A percentile compares a stretch with the other conserved stretches of the same genome.
Conservation (phyloP, 2,113 vertebrate species). For the Siniperca chuatsi region DNA sequence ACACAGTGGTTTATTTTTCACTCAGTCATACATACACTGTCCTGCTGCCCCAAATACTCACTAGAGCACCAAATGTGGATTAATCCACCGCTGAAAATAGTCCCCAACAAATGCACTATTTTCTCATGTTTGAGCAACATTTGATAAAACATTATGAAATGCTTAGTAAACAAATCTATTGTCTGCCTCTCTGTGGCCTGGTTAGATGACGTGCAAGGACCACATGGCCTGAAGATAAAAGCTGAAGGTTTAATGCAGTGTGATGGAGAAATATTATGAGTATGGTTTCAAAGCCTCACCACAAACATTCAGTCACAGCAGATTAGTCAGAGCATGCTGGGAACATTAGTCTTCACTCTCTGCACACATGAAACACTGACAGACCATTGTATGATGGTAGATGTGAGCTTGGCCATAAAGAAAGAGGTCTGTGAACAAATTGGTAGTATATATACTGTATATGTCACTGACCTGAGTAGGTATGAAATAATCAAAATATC, state of each 20-base stretch:
- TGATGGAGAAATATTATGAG: slow-evolving; percentile 3
- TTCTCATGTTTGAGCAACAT: too few species aligned
- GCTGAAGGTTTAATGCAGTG: slow-evolving; percentile 7
- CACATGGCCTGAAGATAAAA: not conserved
- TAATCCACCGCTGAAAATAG: too few species aligned
- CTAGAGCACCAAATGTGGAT: too few species aligned
- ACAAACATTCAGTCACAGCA: slow-evolving; percentile 19
- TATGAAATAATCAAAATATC: too few species aligned
- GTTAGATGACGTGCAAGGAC: not conserved
- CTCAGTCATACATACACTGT: too few species aligned
- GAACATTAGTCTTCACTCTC: slow-evolving; percentile 1
- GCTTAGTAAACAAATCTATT: not conserved
- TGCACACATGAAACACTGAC: not conserved
- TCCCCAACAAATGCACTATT: too few species aligned
- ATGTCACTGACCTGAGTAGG: not conserved
- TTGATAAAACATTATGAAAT: too few species aligned
- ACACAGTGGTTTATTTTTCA: too few species aligned
- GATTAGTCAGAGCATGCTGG: not conserved
- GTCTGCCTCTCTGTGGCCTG: not conserved
- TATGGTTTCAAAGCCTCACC: slow-evolving; percentile 18
- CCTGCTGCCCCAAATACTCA: too few species aligned
- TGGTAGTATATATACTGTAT: not conserved
- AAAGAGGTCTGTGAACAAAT: not conserved
- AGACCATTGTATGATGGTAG: not conserved
- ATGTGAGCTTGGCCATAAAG: not conserved